These are phyloP conservation scores for Caenorhabditis sp. DNA, from an alignment of 2,888 invertebrate species.

Conservation along the genomic window DNA sequence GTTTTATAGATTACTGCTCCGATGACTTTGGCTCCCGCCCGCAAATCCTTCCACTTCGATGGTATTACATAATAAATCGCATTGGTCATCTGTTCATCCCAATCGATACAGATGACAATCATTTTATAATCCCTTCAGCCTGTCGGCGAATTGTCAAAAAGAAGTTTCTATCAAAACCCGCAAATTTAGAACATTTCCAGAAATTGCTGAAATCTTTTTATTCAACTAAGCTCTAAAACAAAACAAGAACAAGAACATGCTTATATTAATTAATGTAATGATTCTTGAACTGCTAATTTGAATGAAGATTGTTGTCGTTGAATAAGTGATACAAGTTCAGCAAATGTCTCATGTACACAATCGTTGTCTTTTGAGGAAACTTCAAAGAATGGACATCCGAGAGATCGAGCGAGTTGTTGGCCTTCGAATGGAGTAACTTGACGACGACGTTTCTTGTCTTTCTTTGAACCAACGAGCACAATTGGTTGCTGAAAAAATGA, in stretches of 20 bases:
- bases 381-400: conserved; percentile 45
- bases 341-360: conserved; percentile 41
- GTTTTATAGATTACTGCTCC: conserved; percentile 38
- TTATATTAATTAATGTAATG: conserved; percentile 6
- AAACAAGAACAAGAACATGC: conserved; percentile 4
- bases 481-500: conserved; percentile 36
- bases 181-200: conserved; percentile 29
- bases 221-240: conserved; percentile 13
- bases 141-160: conserved; percentile 17
- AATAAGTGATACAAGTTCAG: conserved; percentile 32
- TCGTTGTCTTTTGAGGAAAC: conserved; percentile 50
- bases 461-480: conserved; percentile 42
- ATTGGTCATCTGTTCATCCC: conserved; percentile 23
- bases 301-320: conserved; percentile 24
- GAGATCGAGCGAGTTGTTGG: conserved; percentile 34
- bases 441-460: conserved; percentile 37
- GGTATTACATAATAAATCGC: conserved; percentile 20
- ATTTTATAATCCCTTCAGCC: conserved; percentile 23
- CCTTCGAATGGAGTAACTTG: conserved; percentile 41
- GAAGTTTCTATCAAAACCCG: conserved; percentile 24
- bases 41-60: conserved; percentile 29
- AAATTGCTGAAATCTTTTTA: conserved; percentile 6
- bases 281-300: conserved; percentile 11
- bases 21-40: conserved; percentile 33
- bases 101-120: conserved; percentile 17